Base-by-base conservation (phyloP, 1,140 invertebrate species). In the Drosophila trapezifrons region DNA sequence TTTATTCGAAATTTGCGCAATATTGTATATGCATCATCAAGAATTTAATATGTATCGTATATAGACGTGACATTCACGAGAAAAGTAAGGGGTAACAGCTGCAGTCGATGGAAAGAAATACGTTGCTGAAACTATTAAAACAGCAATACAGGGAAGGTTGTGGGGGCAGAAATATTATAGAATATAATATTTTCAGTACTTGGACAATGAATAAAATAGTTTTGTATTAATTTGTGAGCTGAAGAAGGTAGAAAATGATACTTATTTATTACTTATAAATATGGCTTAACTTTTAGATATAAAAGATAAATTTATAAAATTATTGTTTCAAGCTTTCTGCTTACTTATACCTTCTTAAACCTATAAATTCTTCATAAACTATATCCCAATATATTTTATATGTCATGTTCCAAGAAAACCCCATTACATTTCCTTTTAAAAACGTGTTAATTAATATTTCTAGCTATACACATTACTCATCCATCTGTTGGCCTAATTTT, bases 21-120 rank as follows among this genome's bases (percentile, higher is more conserved):
- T 70, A 81, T 69, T 64, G 60, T 77, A 74, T 73, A 80, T 69
- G 70, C 78, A 64, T 73, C 80, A 84, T 80, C 76, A 84, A 80
- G 71, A 77, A 59, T 32, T 49, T 46, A 49, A 43, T 69, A 66
- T 37, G 45, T 72, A 37, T 40, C 22, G 37, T 35, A 37, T 59
- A 67, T 76, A 59, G 56, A 76, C 73, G 74, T 76, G 74, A 76
- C 73, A 76, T 76, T 69, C 42, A 12, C 27, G 1, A 25, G 54
- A 51, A 46, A 51, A 86, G 80, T 72, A 62, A 63, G 70, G 56
- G 76, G 70, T 49, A 86, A 86, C 82, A 86, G 82, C 82, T 86
- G 82, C 82, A 86, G 54, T 40, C 38, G 42, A 62, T 58, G 55
- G 63, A 56, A 65, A 79, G 56, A 78, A 64, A 75, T 47, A 65